Percentiles rank a stretch among this genome's conserved stretches.
These are phyloP conservation scores for Gasterosteus nipponicus DNA, from an alignment of 2,113 vertebrate genomes.

Conservation along the genomic window DNA sequence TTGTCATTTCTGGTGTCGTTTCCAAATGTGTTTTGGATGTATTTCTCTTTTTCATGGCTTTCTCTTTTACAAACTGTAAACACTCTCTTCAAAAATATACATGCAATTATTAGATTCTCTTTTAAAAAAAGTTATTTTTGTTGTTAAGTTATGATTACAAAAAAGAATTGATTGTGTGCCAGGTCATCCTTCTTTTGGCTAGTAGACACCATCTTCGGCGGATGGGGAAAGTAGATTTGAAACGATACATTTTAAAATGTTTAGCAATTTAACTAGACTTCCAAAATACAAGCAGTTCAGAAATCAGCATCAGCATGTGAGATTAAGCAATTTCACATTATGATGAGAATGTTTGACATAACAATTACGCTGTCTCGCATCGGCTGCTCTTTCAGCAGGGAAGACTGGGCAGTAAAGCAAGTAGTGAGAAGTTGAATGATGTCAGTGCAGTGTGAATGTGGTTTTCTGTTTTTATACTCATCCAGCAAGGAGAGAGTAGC, in stretches of 20 bases:
- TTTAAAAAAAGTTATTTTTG: neutral
- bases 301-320: neutral
- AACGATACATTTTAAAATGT: neutral
- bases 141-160: neutral
- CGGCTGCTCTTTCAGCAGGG: neutral
- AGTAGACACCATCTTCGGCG: slow-evolving; percentile 21
- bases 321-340: neutral
- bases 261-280: neutral
- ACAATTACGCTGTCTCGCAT: neutral
- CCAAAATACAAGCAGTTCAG: neutral
- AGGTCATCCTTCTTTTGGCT: slow-evolving; percentile 31
- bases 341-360: neutral
- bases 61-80: neutral
- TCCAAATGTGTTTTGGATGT: neutral
- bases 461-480: slow-evolving; percentile 60
- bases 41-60: too few relatives aligned
- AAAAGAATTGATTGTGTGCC: slow-evolving; percentile 23
- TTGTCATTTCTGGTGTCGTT: neutral
- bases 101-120: neutral
- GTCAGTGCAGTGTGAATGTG: slow-evolving; percentile 45
- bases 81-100: neutral
- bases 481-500: slow-evolving; percentile 62
- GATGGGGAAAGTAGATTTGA: slow-evolving; percentile 16
- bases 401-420: slow-evolving; percentile 11
- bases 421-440: slow-evolving; percentile 36